These are phyloP conservation scores for Chymomyza fuscimana DNA, from an alignment of 2,888 invertebrate genomes.

Conservation along the genomic window DNA sequence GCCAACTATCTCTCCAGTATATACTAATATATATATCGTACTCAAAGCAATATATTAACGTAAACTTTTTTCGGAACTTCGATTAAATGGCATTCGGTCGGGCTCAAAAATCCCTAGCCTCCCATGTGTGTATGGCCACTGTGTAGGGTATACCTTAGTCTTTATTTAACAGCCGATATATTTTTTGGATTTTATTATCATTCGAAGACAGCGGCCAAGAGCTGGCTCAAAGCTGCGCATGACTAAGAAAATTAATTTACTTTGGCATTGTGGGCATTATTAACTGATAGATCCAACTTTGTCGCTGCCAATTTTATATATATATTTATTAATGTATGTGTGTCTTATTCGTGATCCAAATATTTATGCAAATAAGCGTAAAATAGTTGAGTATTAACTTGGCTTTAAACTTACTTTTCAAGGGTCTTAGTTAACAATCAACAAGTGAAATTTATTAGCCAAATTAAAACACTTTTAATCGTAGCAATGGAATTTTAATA, in stretches of 20 bases:
- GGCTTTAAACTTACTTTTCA: not conserved
- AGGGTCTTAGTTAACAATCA: not conserved
- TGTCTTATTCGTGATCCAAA: not conserved
- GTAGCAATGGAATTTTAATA: too few species aligned
- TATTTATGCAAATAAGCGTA: slow-evolving; percentile 2
- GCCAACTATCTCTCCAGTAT: too few species aligned
- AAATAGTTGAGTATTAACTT: not conserved
- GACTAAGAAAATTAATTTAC: slow-evolving; percentile 52
- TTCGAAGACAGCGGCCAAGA: not conserved
- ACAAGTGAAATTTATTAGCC: not conserved
- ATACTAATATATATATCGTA: too few species aligned
- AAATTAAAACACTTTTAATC: too few species aligned
- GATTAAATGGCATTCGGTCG: too few species aligned
- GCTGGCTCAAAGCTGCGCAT: slow-evolving; percentile 30
- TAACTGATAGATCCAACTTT: not conserved
- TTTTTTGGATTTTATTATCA: not conserved
- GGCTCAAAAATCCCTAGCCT: too few species aligned
- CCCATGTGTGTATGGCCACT: too few species aligned
- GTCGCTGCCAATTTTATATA: not conserved
- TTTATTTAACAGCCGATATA: not conserved
- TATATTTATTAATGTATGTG: not conserved
- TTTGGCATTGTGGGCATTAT: not conserved
- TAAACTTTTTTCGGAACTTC: too few species aligned
- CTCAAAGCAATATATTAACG: too few species aligned
- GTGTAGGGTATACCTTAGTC: not conserved